Evolutionary conservation across 2,113 vertebrate species (phyloP).

Genomic region (Pan paniscus): DNA sequence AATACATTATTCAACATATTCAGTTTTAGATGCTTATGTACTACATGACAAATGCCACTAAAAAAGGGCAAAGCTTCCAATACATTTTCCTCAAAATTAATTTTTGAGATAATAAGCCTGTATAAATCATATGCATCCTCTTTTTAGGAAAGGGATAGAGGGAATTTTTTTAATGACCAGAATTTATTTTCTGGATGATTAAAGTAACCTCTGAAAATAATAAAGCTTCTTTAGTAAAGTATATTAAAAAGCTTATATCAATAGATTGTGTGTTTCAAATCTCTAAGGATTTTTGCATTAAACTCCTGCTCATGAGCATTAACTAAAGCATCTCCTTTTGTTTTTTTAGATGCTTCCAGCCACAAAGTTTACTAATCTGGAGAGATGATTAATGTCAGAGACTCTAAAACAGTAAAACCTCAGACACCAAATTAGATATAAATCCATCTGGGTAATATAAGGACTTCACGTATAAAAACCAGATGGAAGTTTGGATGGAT

Average conservation of each 20-base stretch:
- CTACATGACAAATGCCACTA: not conserved
- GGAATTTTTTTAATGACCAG: not conserved
- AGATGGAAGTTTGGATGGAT: not conserved
- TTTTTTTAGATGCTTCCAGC: not conserved
- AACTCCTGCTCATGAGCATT: not conserved
- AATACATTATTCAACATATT: not conserved
- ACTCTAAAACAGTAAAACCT: not conserved
- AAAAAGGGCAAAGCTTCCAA: not conserved
- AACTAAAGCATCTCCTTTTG: not conserved
- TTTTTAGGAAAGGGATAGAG: not conserved
- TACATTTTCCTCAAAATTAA: not conserved
- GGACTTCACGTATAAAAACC: not conserved
- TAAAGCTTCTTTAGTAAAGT: not conserved
- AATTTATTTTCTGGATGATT: not conserved
- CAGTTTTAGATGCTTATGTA: not conserved
- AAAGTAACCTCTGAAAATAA: conserved; percentile 14
- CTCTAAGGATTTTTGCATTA: not conserved
- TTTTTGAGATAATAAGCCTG: not conserved
- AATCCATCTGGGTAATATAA: not conserved
- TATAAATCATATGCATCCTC: not conserved
- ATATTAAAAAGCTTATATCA: not conserved
- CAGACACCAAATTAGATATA: not conserved
- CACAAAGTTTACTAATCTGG: not conserved
- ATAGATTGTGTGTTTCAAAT: not conserved
- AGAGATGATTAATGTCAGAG: not conserved